Evolutionary conservation across 2,888 invertebrate genomes (phyloP).

Genomic region (Alentia gelatinosa): DNA sequence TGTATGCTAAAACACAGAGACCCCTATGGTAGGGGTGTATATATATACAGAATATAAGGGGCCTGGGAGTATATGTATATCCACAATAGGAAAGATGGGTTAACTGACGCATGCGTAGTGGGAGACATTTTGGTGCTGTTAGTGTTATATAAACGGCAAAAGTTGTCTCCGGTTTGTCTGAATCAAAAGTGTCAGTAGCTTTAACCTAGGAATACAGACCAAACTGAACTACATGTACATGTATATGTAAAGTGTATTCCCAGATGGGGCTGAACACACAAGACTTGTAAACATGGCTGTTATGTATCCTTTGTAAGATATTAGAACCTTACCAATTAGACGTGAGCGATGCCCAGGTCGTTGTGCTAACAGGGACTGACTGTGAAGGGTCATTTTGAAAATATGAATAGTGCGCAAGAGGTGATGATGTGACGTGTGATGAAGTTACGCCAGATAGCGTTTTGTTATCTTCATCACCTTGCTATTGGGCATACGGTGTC

Average conservation of each 20-base stretch:
- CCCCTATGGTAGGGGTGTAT: slow-evolving; percentile 1
- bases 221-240: too few species aligned
- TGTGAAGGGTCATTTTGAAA: background rate
- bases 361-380: background rate
- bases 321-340: background rate
- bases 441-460: too few species aligned
- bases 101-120: background rate
- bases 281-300: background rate
- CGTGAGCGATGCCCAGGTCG: background rate
- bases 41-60: background rate
- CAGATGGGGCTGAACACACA: background rate
- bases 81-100: background rate
- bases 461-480: too few species aligned
- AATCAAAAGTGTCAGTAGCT: background rate
- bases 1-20: background rate
- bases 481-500: too few species aligned
- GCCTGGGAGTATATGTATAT: background rate
- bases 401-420: too few species aligned
- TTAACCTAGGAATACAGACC: background rate
- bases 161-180: background rate
- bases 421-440: too few species aligned
- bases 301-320: background rate
- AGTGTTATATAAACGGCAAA: background rate
- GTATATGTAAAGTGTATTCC: background rate
- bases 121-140: background rate